Percentiles rank a stretch among this genome's conserved stretches.
These are phyloP conservation scores for Parelbella ahira DNA, from an alignment of 2,888 invertebrate species.

Conservation along the genomic window DNA sequence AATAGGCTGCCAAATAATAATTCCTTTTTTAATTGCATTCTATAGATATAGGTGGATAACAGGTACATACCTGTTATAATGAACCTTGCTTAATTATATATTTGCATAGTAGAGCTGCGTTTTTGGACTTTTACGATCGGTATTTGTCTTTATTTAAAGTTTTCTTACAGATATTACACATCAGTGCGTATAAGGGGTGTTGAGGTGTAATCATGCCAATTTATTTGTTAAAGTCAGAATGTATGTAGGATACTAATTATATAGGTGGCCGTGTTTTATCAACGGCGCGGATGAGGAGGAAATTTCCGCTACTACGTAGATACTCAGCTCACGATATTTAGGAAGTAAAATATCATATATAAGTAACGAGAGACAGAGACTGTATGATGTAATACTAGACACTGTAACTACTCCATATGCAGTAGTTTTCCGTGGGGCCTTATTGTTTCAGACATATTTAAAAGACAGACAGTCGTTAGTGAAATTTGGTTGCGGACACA, in stretches of 20 bases:
- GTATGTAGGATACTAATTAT: neutral
- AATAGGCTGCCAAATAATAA: too few relatives aligned
- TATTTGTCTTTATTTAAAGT: too few relatives aligned
- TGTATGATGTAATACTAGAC: conserved; percentile 10
- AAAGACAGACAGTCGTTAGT: conserved; percentile 8
- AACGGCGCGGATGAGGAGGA: neutral
- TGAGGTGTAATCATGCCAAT: neutral
- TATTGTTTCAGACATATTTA: conserved; percentile 8
- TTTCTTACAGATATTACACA: too few relatives aligned
- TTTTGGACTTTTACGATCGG: too few relatives aligned
- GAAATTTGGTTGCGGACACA: conserved; percentile 12
- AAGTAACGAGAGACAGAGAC: conserved; percentile 2
- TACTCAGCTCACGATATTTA: conserved; percentile 1
- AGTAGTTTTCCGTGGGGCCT: conserved; percentile 18
- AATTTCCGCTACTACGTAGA: conserved; percentile 6
- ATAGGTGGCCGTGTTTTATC: neutral
- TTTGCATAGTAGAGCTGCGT: too few relatives aligned
- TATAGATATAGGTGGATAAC: too few relatives aligned
- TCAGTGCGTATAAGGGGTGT: neutral
- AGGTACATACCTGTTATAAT: too few relatives aligned
- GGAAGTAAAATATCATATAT: neutral
- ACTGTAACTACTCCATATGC: neutral
- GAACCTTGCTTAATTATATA: too few relatives aligned
- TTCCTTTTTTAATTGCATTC: too few relatives aligned
- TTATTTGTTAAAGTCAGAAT: too few relatives aligned